Evolutionary conservation across 2,113 vertebrate genomes (phyloP), one percentile per base, ranked within the genome.

Genomic region (Notothenia coriiceps): DNA sequence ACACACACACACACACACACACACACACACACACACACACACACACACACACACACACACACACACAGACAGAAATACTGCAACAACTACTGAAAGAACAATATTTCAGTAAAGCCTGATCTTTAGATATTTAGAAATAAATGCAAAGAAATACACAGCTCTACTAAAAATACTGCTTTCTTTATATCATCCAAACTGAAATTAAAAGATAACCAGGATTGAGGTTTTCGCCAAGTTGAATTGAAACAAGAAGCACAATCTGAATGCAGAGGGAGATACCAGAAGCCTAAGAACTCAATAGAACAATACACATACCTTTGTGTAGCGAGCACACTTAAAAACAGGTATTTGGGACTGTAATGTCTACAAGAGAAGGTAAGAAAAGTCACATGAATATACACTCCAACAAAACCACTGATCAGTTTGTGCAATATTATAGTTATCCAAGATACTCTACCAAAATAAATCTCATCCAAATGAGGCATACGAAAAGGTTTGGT

Each of bases 401-500:
- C 17, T 61, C 18, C 4, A 57, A 46, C 22, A 29, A 54, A 74
- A 54, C 65, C 60, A 82, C 29, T 49, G 33, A 69, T 69, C 22
- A 69, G 56, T 71, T 20, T 0, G 4, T 33, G 49, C 12, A 17
- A 49, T 29, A 60, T 68, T 55, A 22, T 60, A 70, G 70, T 64
- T 44, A 73, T 44, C 17, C 12, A 68, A 35, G 55, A 7, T 72
- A 46, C 29, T 13, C 56, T 29, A 25, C 7, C 14, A 25, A 33
- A 70, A 70, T 29, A 68, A 59, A 74, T 79, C 44, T 35, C 51
- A 43, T 80, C 47, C 29, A 67, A 61, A 77, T 54, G 4, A 20
- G 18, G 20, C 29, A 61, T 70, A 72, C 51, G 13, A 66, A 62
- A 6, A 49, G 35, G 64, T 43, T 60, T 55, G 20, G 51, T 60